Evolutionary conservation across 2,797 vertebrate genomes (phyloP), one percentile per base, ranked within the genome.

Genomic region (Notolepis coatsorum): DNA sequence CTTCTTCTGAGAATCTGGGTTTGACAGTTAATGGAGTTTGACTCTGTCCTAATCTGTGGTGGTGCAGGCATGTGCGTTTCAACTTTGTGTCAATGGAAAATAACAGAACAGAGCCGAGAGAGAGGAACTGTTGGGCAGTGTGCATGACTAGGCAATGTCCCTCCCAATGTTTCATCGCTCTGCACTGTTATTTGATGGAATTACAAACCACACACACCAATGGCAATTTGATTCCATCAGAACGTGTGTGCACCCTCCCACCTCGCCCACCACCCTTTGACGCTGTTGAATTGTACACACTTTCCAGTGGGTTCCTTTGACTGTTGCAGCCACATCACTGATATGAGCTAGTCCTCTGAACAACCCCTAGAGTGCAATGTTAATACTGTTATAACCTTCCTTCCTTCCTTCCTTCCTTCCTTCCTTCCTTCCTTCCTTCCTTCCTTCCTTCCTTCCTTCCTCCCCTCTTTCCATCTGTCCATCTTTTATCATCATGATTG

Each of bases 61-160:
- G 9, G 47, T 1, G 4, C 30, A 2, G 9, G 56, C 57, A 33
- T 6, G 8, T 66, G 47, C 23, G 18, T 68, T 65, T 61, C 50
- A 78, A 42, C 54, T 73, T 61, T 30, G 39, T 66, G 61, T 59
- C 13, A 7, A 24, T 74, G 61, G 79, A 75, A 79, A 82, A 65
- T 63, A 65, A 82, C 71, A 74, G 65, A 68, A 66, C 41, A 57
- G 47, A 59, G 47, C 56, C 30, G 54, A 68, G 45, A 54, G 61
- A 50, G 57, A 23, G 56, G 51, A 70, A 71, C 63, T 76, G 46
- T 5, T 18, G 62, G 51, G 84, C 70, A n/a, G 23, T 71, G 85
- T 75, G 80, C 81, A 73, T 87, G 80, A 86, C 81, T 84, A 69
- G 75, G 74, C 84, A 90, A 89, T 82, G 80, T 79, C 59, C 62